These are phyloP conservation scores for Chymomyza fuscimana DNA, from an alignment of 2,888 invertebrate species.

Conservation along the genomic window DNA sequence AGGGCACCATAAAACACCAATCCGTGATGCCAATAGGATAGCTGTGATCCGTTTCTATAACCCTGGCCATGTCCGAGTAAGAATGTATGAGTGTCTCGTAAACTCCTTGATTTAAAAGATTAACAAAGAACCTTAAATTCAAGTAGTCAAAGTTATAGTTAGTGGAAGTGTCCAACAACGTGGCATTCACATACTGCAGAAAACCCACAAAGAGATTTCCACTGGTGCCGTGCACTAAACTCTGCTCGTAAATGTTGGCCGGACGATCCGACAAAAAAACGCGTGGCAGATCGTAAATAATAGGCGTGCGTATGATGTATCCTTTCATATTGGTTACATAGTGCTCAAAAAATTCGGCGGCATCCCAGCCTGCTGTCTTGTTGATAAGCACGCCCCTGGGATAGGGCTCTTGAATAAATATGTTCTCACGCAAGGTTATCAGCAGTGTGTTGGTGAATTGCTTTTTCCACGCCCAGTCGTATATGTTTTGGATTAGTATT, in stretches of 20 bases:
- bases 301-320: constrained; percentile 58
- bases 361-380: constrained; percentile 53
- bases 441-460: constrained; percentile 65
- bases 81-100: constrained; percentile 72
- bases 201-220: constrained; percentile 63
- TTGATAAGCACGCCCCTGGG: constrained; percentile 57
- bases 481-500: constrained; percentile 31
- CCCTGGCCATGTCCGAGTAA: constrained; percentile 47
- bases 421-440: constrained; percentile 54
- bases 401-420: constrained; percentile 63
- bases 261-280: constrained; percentile 56
- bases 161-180: constrained; percentile 48
- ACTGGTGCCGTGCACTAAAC: constrained; percentile 57
- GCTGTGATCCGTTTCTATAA: constrained; percentile 49
- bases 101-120: constrained; percentile 49
- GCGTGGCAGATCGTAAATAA: constrained; percentile 66
- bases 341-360: constrained; percentile 49
- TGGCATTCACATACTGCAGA: constrained; percentile 64
- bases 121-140: constrained; percentile 41
- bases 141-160: constrained; percentile 24
- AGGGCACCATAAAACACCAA: constrained; percentile 74
- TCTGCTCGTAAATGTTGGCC: constrained; percentile 53
- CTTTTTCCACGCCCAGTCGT: constrained; percentile 62
- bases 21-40: constrained; percentile 75
- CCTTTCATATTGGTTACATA: constrained; percentile 53